Conservation (phyloP, 2,888 invertebrate species). For the Thymelicus lineola region DNA sequence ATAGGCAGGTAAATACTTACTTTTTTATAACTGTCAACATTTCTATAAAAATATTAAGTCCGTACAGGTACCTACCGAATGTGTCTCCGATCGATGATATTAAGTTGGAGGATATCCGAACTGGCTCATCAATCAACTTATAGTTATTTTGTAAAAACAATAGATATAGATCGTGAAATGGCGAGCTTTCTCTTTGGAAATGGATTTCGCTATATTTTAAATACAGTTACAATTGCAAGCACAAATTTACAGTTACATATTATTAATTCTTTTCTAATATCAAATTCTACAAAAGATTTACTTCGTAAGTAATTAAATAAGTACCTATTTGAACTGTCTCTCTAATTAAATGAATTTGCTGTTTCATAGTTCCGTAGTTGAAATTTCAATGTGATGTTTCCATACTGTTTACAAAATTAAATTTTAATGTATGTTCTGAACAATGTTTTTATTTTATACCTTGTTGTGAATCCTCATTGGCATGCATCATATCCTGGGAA, state of each 20-base stretch:
- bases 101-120: too few species aligned
- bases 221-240: constrained; percentile 4
- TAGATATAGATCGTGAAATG: not conserved
- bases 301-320: constrained; percentile 3
- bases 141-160: not conserved
- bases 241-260: not conserved
- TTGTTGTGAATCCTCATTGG: not conserved
- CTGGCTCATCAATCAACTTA: not conserved
- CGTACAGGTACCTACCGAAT: too few species aligned
- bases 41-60: too few species aligned
- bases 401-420: constrained; percentile 39
- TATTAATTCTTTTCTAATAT: constrained; percentile 5
- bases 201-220: not conserved
- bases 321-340: constrained; percentile 7
- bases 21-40: too few species aligned
- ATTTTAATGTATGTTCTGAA: constrained; percentile 43
- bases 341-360: constrained; percentile 22
- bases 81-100: not conserved
- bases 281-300: constrained; percentile 1
- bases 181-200: not conserved
- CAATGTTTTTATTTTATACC: constrained; percentile 13
- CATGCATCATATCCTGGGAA: too few species aligned
- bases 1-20: too few species aligned
- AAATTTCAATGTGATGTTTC: constrained; percentile 34
- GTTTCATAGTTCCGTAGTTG: constrained; percentile 28